Base-by-base conservation (phyloP, 2,113 vertebrate genomes). In the Herpetotheres cachinnans region DNA sequence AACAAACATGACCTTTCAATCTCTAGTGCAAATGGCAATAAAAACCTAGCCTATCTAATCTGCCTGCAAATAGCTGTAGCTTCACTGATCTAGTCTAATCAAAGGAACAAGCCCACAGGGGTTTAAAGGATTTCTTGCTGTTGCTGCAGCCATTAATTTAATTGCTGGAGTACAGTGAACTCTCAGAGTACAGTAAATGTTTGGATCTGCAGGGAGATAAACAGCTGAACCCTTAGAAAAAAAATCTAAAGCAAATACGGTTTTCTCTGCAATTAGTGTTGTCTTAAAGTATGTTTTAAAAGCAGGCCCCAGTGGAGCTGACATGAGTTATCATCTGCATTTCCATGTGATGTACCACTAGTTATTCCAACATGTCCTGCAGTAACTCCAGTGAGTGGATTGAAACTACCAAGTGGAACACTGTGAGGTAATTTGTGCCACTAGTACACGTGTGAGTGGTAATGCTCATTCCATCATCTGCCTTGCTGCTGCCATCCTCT, bases 1-100 rank as follows among this genome's bases (percentile, higher is more conserved):
- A 98, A 96, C 94, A 97, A 90, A 93, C 69, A 83, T 61, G 92
- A 96, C 97, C 97, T 98, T 98, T 98, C 92, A 91, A 66, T 96
- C 97, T 97, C 96, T 66, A 91, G 92, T 94, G 86, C 94, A 96
- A 95, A 96, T 96, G 94, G 91, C 95, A 97, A 78, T 97, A 93
- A 95, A 97, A 96, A 87, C 63, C 74, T 36, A 96, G 79, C 92
- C 94, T 94, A 83, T 97, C 95, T 97, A 97, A 98, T 98, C 97
- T 97, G 95, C 95, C 95, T 97, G 97, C 96, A 98, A 98, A 98
- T 97, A 97, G 97, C 96, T 97, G 72, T 90, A 96, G 85, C 93
- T 95, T 96, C 96, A 97, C 98, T 98, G 97, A 97, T 98, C 97
- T 98, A 86, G 95, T 92, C 92, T 98, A 97, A 98, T 98, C 97